Percentiles rank a stretch among this genome's conserved stretches.
phyloP scores from a whole-genome alignment of 2,888 invertebrate genomes.

The Zele albiditarsus region DNA sequence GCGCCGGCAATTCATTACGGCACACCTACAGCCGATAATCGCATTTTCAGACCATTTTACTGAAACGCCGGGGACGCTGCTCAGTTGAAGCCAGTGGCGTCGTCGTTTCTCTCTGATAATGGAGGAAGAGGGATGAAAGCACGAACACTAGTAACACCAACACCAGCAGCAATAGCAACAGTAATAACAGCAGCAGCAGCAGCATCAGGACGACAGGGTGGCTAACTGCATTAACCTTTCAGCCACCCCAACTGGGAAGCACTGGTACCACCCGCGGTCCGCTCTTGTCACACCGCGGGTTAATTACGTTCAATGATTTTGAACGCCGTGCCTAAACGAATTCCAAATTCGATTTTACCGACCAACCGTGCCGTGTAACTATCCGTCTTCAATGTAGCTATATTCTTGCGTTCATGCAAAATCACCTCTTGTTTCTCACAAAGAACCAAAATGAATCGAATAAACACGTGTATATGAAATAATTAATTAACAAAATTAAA shows the following conservation, averaged over 20 bases:
- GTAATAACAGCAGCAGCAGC: slow-evolving; percentile 36
- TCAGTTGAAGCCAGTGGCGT: slow-evolving; percentile 58
- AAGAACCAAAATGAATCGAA: background rate
- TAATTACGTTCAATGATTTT: slow-evolving; percentile 71
- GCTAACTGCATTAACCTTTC: slow-evolving; percentile 72
- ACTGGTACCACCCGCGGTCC: slow-evolving; percentile 49
- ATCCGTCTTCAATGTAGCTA: slow-evolving; percentile 33
- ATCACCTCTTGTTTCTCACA: background rate
- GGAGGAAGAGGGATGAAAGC: slow-evolving; percentile 53
- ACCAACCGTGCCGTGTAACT: slow-evolving; percentile 46
- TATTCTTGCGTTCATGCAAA: background rate
- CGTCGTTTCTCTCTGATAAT: slow-evolving; percentile 58
- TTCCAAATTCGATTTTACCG: slow-evolving; percentile 66
- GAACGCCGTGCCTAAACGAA: slow-evolving; percentile 68
- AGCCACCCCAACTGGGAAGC: slow-evolving; percentile 55
- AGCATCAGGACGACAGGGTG: slow-evolving; percentile 51
- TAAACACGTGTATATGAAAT: background rate
- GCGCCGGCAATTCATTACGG: slow-evolving; percentile 69
- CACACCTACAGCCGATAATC: slow-evolving; percentile 71
- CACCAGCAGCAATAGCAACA: slow-evolving; percentile 18
- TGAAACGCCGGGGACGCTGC: slow-evolving; percentile 62
- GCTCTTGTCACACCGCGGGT: slow-evolving; percentile 63
- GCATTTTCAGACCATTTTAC: slow-evolving; percentile 71
- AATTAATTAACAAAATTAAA: background rate
- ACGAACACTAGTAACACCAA: slow-evolving; percentile 25